Evolutionary conservation across 2,113 vertebrate species (phyloP).

Genomic region (Naja naja): DNA sequence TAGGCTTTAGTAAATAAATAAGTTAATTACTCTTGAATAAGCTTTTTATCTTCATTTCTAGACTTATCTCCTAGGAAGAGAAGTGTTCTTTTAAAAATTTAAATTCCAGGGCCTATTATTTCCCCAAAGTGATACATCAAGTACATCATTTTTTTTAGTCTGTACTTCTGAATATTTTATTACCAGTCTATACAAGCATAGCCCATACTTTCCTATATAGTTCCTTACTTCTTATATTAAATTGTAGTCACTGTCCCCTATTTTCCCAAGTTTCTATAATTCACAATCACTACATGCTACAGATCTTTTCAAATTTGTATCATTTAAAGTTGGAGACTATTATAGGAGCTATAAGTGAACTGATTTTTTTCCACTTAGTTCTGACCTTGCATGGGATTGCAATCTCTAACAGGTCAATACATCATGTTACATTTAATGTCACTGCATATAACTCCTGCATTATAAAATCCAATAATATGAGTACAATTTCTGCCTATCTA

Average conservation of each 20-base stretch:
- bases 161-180: conserved; percentile 6
- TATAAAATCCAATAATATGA: neutral
- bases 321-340: conserved; percentile 1
- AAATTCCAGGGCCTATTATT: neutral
- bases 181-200: neutral
- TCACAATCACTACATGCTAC: neutral
- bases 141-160: neutral
- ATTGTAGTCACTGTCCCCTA: neutral
- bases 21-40: neutral
- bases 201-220: neutral
- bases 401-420: neutral
- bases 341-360: neutral
- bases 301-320: neutral
- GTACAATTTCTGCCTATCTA: neutral
- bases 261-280: neutral
- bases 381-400: neutral
- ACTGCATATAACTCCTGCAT: neutral
- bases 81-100: neutral
- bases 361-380: neutral
- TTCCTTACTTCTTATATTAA: neutral
- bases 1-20: neutral
- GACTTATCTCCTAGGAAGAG: neutral
- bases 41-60: neutral
- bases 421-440: neutral
- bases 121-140: neutral